Evolutionary conservation across 2,888 invertebrate genomes (phyloP).

Genomic region (Galeopsomyia nigrocyanea): DNA sequence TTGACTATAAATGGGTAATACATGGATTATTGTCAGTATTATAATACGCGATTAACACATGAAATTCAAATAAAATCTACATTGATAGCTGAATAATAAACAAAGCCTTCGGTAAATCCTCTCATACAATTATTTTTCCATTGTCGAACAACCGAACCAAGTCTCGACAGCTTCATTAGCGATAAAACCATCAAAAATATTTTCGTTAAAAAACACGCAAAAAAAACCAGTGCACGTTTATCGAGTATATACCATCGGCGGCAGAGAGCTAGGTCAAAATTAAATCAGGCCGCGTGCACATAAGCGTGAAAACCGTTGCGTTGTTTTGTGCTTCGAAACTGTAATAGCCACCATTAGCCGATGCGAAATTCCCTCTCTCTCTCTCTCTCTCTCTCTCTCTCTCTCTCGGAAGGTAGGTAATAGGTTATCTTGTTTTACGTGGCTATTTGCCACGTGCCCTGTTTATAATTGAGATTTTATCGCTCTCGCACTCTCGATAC

Average conservation of each 20-base stretch:
- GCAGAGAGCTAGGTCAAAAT: neutral
- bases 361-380: slow-evolving; percentile 41
- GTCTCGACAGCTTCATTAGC: neutral
- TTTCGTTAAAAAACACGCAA: too few relatives aligned
- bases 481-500: slow-evolving; percentile 25
- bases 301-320: slow-evolving; percentile 26
- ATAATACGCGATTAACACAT: too few relatives aligned
- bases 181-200: neutral
- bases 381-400: slow-evolving; percentile 6
- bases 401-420: slow-evolving; percentile 52
- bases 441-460: slow-evolving; percentile 56
- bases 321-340: slow-evolving; percentile 52
- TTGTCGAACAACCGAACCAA: neutral
- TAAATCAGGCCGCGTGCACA: slow-evolving; percentile 7
- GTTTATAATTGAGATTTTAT: slow-evolving; percentile 59
- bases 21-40: too few relatives aligned
- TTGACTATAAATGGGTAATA: too few relatives aligned
- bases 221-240: too few relatives aligned
- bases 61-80: too few relatives aligned
- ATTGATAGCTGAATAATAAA: too few relatives aligned
- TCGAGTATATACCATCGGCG: too few relatives aligned
- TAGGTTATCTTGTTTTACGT: slow-evolving; percentile 55
- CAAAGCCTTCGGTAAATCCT: too few relatives aligned
- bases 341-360: slow-evolving; percentile 56
- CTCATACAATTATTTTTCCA: neutral